Evolutionary conservation across 2,797 vertebrate genomes (phyloP).

Genomic region (Dromococcyx pavoninus): DNA sequence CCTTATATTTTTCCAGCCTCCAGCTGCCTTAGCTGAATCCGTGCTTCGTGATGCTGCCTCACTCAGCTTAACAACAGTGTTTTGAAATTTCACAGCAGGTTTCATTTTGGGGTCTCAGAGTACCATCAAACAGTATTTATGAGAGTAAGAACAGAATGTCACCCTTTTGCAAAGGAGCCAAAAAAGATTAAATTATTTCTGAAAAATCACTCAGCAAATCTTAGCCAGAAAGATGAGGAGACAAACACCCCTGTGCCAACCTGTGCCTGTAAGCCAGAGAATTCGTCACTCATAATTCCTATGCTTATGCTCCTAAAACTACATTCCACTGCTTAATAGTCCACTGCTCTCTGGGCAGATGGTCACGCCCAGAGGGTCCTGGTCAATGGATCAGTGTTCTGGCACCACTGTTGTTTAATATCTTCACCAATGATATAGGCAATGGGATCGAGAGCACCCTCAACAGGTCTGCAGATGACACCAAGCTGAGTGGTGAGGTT

Average conservation of each 20-base stretch:
- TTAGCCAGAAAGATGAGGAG: not conserved
- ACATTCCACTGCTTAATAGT: accelerated
- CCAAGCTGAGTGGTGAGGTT: too few relatives aligned
- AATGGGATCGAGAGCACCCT: too few relatives aligned
- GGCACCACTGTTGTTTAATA: too few relatives aligned
- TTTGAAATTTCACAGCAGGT: not conserved
- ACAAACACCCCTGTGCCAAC: not conserved
- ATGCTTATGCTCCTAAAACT: not conserved
- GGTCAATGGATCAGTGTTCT: too few relatives aligned
- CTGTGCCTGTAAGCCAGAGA: not conserved
- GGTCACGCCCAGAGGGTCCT: too few relatives aligned
- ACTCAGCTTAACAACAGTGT: not conserved
- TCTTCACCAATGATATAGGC: too few relatives aligned
- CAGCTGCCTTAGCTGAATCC: not conserved
- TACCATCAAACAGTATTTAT: not conserved
- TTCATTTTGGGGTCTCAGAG: not conserved
- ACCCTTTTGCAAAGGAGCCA: not conserved
- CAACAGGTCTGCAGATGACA: too few relatives aligned
- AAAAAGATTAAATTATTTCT: not conserved
- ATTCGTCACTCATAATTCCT: not conserved
- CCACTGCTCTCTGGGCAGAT: too few relatives aligned
- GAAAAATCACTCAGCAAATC: not conserved
- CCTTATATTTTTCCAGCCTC: not conserved
- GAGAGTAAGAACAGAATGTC: not conserved
- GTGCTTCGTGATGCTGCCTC: not conserved